Evolutionary conservation across 2,888 invertebrate genomes (phyloP).

Genomic region (Sphaerophoria taeniata): DNA sequence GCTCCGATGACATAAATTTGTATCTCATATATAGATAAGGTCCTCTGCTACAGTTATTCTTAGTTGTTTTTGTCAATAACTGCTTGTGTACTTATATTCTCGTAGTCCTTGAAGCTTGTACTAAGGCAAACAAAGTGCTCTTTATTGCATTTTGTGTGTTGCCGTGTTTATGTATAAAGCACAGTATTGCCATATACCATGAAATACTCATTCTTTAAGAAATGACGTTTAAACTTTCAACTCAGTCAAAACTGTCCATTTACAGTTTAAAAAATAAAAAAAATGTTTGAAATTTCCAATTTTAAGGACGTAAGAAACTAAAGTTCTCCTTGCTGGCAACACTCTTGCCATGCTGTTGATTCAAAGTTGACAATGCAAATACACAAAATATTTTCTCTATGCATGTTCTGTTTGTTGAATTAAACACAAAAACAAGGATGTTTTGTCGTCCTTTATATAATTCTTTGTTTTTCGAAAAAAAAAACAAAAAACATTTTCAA

Average conservation of each 20-base stretch:
- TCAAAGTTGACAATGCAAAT: constrained; percentile 18
- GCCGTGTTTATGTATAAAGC: neutral
- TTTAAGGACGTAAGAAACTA: too few species aligned
- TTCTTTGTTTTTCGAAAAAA: neutral
- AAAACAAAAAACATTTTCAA: neutral
- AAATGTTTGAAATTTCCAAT: too few species aligned
- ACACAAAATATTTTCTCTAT: neutral
- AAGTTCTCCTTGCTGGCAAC: neutral
- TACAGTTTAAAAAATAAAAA: neutral
- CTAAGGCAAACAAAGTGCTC: constrained; percentile 65
- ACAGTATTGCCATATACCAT: neutral
- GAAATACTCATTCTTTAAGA: too few species aligned
- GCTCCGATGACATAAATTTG: constrained; percentile 39
- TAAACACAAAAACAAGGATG: constrained; percentile 56
- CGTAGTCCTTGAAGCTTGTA: constrained; percentile 28
- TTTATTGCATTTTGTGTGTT: constrained; percentile 64
- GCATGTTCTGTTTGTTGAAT: constrained; percentile 43
- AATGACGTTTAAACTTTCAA: too few species aligned
- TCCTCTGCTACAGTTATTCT: constrained; percentile 9
- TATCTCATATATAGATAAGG: constrained; percentile 25
- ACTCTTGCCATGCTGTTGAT: constrained; percentile 52
- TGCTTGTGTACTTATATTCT: constrained; percentile 39
- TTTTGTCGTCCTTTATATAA: constrained; percentile 36
- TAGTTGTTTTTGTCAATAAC: constrained; percentile 25
- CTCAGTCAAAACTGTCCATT: neutral